Conservation (phyloP, 2,888 invertebrate genomes). For the Leptura quadrifasciata region DNA sequence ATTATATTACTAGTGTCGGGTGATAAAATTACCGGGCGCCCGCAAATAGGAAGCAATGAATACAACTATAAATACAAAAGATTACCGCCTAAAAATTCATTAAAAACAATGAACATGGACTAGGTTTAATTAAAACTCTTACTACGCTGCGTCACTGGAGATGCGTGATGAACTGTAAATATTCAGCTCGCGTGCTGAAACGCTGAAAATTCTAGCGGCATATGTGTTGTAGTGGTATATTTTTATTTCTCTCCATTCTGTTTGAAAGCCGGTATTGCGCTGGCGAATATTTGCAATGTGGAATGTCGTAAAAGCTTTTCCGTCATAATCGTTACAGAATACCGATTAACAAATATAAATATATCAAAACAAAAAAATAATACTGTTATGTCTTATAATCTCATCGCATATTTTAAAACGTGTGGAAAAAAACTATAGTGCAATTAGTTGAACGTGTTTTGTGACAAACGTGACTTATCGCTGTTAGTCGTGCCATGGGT, state of each 20-base stretch:
- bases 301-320: background rate
- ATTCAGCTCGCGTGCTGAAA: conserved; percentile 27
- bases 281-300: background rate
- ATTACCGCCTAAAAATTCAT: conserved; percentile 48
- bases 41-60: conserved; percentile 30
- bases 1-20: conserved; percentile 34
- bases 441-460: too few species aligned
- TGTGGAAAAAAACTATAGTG: too few species aligned
- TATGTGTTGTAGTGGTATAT: conserved; percentile 23
- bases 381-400: too few species aligned
- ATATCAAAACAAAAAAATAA: too few species aligned
- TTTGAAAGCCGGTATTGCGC: background rate
- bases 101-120: conserved; percentile 50
- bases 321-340: background rate
- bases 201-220: conserved; percentile 35
- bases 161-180: background rate
- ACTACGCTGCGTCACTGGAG: conserved; percentile 31
- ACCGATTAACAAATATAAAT: too few species aligned
- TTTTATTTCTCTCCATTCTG: background rate
- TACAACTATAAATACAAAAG: conserved; percentile 45
- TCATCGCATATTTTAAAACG: too few species aligned
- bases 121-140: conserved; percentile 44
- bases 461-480: too few species aligned
- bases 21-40: conserved; percentile 47
- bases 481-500: too few species aligned